phyloP scores from a whole-genome alignment of 2,113 vertebrate species.

The Saguinus imperator region DNA sequence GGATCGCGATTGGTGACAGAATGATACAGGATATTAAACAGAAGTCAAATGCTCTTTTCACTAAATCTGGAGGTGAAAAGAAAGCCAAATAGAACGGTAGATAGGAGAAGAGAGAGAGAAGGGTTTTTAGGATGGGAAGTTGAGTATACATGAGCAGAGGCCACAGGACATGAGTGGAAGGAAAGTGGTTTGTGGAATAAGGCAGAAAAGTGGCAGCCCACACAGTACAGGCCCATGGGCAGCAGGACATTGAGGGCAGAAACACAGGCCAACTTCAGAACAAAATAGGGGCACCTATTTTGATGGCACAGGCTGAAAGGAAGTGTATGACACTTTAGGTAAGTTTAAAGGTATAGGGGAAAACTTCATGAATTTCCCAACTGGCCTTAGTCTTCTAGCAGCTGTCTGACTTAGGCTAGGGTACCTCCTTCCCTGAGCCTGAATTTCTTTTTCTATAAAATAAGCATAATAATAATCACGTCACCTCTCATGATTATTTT shows the following conservation, averaged over 20 bases:
- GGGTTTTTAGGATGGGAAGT: background rate
- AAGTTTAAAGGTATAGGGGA: background rate
- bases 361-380: background rate
- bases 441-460: constrained; percentile 23
- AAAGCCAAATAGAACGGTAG: background rate
- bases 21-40: background rate
- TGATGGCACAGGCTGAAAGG: background rate
- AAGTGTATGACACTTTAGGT: background rate
- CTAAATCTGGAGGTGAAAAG: background rate
- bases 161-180: background rate
- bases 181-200: background rate
- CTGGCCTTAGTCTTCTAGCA: background rate
- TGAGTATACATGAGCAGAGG: background rate
- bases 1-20: background rate
- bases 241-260: background rate
- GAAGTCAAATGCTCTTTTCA: background rate
- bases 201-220: background rate
- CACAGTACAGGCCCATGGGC: background rate
- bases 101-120: background rate
- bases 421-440: background rate
- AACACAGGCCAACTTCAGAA: background rate
- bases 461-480: background rate
- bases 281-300: background rate
- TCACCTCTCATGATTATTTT: background rate
- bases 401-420: background rate